Evolutionary conservation across 2,797 vertebrate species (phyloP).

Genomic region (Pempheris klunzingeri): DNA sequence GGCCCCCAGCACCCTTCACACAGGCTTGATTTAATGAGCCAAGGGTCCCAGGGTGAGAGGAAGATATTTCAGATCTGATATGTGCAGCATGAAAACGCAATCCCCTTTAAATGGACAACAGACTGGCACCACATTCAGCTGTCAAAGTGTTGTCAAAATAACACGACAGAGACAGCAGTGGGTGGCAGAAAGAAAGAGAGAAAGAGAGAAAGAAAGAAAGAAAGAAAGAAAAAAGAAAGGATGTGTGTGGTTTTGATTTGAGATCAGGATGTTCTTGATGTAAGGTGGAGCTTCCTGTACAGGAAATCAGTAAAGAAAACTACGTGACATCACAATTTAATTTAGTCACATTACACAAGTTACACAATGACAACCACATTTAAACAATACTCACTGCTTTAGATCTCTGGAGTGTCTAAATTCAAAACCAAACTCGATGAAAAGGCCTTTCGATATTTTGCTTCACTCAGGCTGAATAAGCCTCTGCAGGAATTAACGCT

Average conservation of each 20-base stretch:
- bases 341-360: too few species aligned
- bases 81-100: slow-evolving; percentile 10
- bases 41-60: slow-evolving; percentile 28
- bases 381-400: too few species aligned
- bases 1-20: slow-evolving; percentile 13
- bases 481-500: not conserved
- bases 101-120: not conserved
- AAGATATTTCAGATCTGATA: slow-evolving; percentile 30
- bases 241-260: slow-evolving; percentile 36
- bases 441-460: not conserved
- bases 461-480: not conserved
- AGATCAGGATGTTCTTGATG: slow-evolving; percentile 17
- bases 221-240: slow-evolving; percentile 18
- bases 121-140: slow-evolving; percentile 14
- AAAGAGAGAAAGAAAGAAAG: not conserved
- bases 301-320: slow-evolving; percentile 40
- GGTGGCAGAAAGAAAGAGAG: not conserved
- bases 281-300: slow-evolving; percentile 41
- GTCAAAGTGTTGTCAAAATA: slow-evolving; percentile 23
- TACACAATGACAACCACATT: not conserved
- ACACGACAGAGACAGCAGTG: not conserved
- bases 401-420: not conserved
- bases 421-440: not conserved
- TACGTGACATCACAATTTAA: too few species aligned
- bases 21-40: slow-evolving; percentile 55